Conservation (phyloP, 2,888 invertebrate genomes). For the Nephrocerus scutellatus region DNA sequence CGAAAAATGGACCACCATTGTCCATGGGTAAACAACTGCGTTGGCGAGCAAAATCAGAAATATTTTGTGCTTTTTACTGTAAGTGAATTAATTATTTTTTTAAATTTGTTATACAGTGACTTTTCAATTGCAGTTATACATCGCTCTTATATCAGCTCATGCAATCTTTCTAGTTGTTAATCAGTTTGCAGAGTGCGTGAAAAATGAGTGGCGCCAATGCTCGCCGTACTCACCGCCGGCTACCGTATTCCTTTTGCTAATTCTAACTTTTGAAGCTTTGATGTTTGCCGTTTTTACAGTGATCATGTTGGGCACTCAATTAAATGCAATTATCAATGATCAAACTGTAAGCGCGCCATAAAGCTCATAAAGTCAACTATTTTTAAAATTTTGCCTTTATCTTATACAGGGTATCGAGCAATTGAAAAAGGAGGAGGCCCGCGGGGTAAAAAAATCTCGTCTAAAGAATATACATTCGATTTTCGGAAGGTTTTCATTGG, state of each 20-base stretch:
- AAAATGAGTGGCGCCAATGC: constrained; percentile 92
- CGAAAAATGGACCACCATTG: constrained; percentile 61
- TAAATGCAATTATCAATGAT: constrained; percentile 97
- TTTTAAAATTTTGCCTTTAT: constrained; percentile 3
- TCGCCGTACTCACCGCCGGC: constrained; percentile 90
- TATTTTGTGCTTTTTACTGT: constrained; percentile 98
- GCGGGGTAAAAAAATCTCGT: constrained; percentile 85
- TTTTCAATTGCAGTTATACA: constrained; percentile 75
- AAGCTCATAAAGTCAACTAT: constrained; percentile 2
- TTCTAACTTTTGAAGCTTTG: constrained; percentile 88
- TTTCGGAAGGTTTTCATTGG: constrained; percentile 89
- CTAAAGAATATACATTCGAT: constrained; percentile 96
- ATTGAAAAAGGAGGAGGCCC: constrained; percentile 89
- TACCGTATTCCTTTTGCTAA: constrained; percentile 84
- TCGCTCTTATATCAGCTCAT: constrained; percentile 93
- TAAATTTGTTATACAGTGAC: constrained; percentile 5
- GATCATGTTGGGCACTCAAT: constrained; percentile 94
- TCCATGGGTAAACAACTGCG: constrained; percentile 99
- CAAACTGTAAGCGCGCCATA: constrained; percentile 82
- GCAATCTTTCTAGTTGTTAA: constrained; percentile 84
- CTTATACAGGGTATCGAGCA: constrained; percentile 84
- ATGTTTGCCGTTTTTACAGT: constrained; percentile 96
- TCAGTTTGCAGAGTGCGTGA: constrained; percentile 89
- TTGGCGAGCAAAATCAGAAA: constrained; percentile 99
- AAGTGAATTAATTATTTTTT: constrained; percentile 43